These are phyloP conservation scores for Apteryx owenii DNA, from an alignment of 2,113 vertebrate genomes.

Conservation along the genomic window DNA sequence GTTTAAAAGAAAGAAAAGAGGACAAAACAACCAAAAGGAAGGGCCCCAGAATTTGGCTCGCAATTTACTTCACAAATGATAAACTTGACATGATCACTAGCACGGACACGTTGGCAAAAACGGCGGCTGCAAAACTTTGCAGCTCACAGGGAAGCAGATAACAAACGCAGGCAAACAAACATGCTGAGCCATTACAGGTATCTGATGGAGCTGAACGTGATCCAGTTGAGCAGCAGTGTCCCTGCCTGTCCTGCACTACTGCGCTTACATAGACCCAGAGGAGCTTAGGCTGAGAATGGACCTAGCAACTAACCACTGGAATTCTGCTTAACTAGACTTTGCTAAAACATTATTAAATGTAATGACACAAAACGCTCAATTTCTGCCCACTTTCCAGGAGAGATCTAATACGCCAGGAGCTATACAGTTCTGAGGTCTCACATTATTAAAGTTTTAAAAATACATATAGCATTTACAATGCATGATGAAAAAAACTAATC, in stretches of 20 bases:
- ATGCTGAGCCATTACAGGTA: accelerated
- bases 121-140: neutral
- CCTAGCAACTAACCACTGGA: neutral
- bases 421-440: neutral
- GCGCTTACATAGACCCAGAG: neutral
- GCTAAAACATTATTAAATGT: neutral
- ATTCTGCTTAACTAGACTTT: accelerated
- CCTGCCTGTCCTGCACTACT: accelerated
- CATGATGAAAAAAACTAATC: neutral
- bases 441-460: neutral
- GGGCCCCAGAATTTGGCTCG: neutral
- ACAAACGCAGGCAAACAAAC: neutral
- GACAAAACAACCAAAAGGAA: neutral
- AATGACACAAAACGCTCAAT: neutral
- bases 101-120: accelerated
- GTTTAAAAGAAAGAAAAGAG: neutral
- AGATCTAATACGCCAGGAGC: neutral
- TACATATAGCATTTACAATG: neutral
- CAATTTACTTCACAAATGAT: neutral
- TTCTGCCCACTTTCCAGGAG: neutral
- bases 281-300: neutral
- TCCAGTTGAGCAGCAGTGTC: neutral
- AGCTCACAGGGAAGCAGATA: accelerated
- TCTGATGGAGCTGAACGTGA: accelerated
- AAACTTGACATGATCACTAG: neutral